Evolutionary conservation across 1,140 invertebrate genomes (phyloP).

Genomic region (Eriosoma lanigerum): DNA sequence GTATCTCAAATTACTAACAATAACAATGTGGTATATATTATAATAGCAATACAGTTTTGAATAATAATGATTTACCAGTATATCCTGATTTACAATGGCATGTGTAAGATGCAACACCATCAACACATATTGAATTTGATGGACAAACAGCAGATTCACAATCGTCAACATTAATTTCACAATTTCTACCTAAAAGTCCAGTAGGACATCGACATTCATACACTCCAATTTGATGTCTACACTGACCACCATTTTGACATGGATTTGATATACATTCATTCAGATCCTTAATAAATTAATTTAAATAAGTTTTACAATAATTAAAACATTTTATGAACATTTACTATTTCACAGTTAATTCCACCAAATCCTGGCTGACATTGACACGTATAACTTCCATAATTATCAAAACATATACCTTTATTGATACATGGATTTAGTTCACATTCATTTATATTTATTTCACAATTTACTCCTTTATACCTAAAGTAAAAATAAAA

Average conservation of each 20-base stretch:
- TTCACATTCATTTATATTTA: conserved; percentile 82
- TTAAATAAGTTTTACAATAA: neutral
- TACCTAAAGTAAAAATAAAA: conserved; percentile 11
- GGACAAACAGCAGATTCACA: conserved; percentile 69
- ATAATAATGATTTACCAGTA: conserved; percentile 69
- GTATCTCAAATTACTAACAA: no score
- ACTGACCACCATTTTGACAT: conserved; percentile 80
- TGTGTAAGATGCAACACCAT: conserved; percentile 69
- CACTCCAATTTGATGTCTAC: conserved; percentile 66
- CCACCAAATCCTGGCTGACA: conserved; percentile 83
- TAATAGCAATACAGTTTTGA: no score
- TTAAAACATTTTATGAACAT: conserved; percentile 8
- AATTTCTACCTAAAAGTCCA: conserved; percentile 74
- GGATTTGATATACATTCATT: conserved; percentile 78
- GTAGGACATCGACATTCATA: conserved; percentile 77
- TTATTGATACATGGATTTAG: conserved; percentile 74
- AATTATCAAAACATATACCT: conserved; percentile 67
- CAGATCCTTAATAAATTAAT: conserved; percentile 64
- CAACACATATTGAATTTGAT: conserved; percentile 76
- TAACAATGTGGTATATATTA: no score
- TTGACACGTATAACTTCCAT: conserved; percentile 75
- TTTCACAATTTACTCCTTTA: conserved; percentile 67
- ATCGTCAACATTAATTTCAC: conserved; percentile 68
- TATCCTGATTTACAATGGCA: conserved; percentile 87
- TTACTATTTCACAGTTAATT: conserved; percentile 70